Evolutionary conservation across 2,113 vertebrate species (phyloP), one percentile per base, ranked within the genome.

Genomic region (Ammodytes dubius): DNA sequence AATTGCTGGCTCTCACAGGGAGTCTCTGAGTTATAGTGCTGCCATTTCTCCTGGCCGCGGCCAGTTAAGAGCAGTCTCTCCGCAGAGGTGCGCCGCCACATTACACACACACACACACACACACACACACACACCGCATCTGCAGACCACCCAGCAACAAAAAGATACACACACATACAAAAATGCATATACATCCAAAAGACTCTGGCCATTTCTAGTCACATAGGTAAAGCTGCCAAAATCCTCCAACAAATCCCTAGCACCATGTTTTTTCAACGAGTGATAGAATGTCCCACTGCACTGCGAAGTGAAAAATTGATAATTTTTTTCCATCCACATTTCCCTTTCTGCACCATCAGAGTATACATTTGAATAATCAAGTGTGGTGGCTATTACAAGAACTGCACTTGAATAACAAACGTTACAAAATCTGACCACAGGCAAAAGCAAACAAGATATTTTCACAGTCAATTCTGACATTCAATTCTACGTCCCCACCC

Each of bases 21-120:
- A 88, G 84, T 70, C 82, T 88, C 70, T 93, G 91, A 91, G 88
- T 92, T 92, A 91, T 89, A 67, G 80, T 3, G 63, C 84, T 87
- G 87, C 88, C 91, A 89, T 88, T 71, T 82, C 74, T 85, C 58
- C 68, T 13, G 79, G 75, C 81, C 77, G 79, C 83, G 84, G 74
- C 82, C 81, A 74, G 82, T 84, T 78, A 81, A 77, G 81, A 77
- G 72, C 39, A 60, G 46, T 57, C 56, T 90, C 83, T 77, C 84
- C 6, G 2, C 39, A 63, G 74, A 83, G 67, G 77, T 39, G 73
- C 83, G 69, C 57, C 63, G 10, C 68, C 45, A 74, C 66, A 68
- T 53, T 60, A 65, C 71, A 84, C 65, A 57, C 70, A 67, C 84
- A n/a, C n/a, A n/a, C n/a, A n/a, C n/a, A n/a, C n/a, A 65, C 71